Evolutionary conservation across 2,888 invertebrate genomes (phyloP), one percentile per base, ranked within the genome.

Genomic region (Hydrotaea cyrtoneurina): DNA sequence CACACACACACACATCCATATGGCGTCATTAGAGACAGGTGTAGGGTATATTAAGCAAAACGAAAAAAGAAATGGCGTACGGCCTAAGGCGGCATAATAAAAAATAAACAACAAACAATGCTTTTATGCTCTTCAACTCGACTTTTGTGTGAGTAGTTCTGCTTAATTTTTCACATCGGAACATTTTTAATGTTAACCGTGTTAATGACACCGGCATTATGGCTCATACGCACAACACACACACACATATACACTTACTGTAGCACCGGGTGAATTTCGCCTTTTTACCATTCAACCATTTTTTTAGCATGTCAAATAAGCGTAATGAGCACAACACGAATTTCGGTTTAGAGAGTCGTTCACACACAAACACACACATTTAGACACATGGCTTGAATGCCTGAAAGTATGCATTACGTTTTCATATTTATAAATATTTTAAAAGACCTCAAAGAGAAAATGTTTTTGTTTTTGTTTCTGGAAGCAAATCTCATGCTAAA

Each of bases 221-320:
- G 15, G 26, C 11, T 55, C 36, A 62, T 13, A 73, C 31, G 11
- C 57, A 39, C 64, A 64, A 59, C 53, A 64, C 64, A 64, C 17
- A 64, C 0, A 64, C 64, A 39, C n/a, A 36, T 36, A 53, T 59
- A 26, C 23, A 59, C 2, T 15, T 3, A 39, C 13, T 31, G 31
- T 21, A 21, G 43, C 13, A 21, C 13, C 39, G 39, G 26, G 46
- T n/a, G 26, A 26, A 15, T 23, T 15, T 59, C 15, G 11, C 13
- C 13, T 46, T 69, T 69, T 17, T 69, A 13, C 43, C 15, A 69
- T 46, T 69, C 69, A 69, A 21, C 21, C 69, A 46, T 69, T 69
- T 69, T 43, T 78, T 71, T 78, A 50, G 78, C 78, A 46, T 71
- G 78, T 26, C 71, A 78, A 59, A 71, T 59, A 62, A 59, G 46